These are phyloP conservation scores for Pteropus alecto DNA, from an alignment of 2,113 vertebrate genomes.

Conservation along the genomic window DNA sequence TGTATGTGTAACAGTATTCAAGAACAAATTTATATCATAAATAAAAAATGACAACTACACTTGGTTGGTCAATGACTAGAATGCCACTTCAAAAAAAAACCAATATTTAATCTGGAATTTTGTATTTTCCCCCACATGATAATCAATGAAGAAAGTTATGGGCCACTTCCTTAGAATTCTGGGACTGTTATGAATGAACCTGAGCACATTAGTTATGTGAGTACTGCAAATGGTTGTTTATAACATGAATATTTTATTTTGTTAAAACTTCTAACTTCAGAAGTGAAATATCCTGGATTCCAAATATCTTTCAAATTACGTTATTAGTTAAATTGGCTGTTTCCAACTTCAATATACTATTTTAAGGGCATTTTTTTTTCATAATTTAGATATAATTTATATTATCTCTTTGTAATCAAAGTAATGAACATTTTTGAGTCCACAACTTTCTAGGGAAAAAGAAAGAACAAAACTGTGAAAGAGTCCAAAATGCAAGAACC, in stretches of 20 bases:
- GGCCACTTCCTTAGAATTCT: not conserved
- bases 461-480: not conserved
- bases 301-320: not conserved
- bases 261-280: not conserved
- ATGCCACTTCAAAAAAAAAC: not conserved
- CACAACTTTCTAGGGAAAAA: not conserved
- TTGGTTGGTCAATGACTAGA: not conserved
- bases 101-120: not conserved
- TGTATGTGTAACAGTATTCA: not conserved
- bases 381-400: not conserved
- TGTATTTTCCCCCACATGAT: not conserved
- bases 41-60: not conserved
- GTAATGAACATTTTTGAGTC: not conserved
- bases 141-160: not conserved
- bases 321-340: not conserved
- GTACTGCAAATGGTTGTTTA: not conserved
- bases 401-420: not conserved
- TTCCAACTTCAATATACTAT: not conserved
- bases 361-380: not conserved
- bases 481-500: not conserved
- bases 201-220: not conserved
- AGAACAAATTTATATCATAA: not conserved
- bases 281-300: conserved; percentile 9
- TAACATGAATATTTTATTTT: not conserved
- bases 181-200: conserved; percentile 13